Evolutionary conservation across 2,797 vertebrate species (phyloP), one percentile per base, ranked within the genome.

Genomic region (Melanotaenia boesemani): DNA sequence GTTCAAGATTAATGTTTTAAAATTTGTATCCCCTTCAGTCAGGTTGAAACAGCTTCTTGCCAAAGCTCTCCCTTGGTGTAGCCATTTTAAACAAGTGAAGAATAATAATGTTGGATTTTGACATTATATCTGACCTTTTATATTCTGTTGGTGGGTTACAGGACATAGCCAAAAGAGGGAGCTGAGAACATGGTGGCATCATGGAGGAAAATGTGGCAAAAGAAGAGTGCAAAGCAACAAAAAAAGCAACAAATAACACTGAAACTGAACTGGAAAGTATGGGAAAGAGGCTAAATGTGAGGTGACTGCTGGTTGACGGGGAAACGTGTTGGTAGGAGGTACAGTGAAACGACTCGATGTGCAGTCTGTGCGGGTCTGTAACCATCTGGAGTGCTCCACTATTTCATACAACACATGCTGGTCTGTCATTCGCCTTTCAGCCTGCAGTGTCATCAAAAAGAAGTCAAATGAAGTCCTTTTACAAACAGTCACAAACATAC

Each of bases 11-110:
- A 81, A 72, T 46, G 37, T 72, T 44, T 71, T 68, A 67, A 63
- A 59, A 48, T 59, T 69, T 81, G 70, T 79, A 86, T 82, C 70
- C 69, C 81, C 74, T 80, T 84, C 30, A 57, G 68, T 82, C 72
- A 80, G 13, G 64, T 80, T 75, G 84, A 82, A 89, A 74, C 59
- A 76, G 82, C 84, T 84, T 84, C 74, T 86, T 82, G 70, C 72
- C 64, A 79, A 88, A 88, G 80, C 77, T 30, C 79, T 85, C 85
- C 77, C 77, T 56, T 61, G 82, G 68, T 82, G 41, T 44, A 5
- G 61, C 63, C 72, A 56, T 79, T 76, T 82, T 60, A 62, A 83
- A 85, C 50, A 81, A 58, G 72, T 81, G 60, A 77, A 76, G 62
- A 70, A 65, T 63, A 80, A 76, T 64, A 76, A 73, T 71, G 16